Conservation (phyloP, 2,888 invertebrate species). For the Agrochola circellaris region DNA sequence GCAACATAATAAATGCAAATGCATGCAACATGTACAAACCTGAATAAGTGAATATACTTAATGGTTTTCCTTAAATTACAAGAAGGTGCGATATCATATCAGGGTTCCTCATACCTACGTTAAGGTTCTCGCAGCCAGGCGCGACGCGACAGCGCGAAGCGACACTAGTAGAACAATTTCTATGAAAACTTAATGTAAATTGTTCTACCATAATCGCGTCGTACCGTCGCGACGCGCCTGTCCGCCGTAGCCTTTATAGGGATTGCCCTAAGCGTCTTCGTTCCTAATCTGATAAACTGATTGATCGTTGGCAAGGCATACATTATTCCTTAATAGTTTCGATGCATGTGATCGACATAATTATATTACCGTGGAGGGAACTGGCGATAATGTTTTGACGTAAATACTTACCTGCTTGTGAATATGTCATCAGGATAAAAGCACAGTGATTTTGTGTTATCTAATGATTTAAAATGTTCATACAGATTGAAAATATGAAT, state of each 20-base stretch:
- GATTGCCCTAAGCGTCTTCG: slow-evolving; percentile 4
- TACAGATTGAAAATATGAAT: background rate
- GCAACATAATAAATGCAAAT: too few species aligned
- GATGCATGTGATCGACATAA: slow-evolving; percentile 40
- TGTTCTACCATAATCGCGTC: too few species aligned
- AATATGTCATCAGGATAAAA: background rate
- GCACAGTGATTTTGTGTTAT: background rate
- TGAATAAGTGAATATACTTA: slow-evolving; percentile 9
- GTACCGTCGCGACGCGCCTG: too few species aligned
- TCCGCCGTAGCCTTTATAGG: background rate
- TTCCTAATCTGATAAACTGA: slow-evolving; percentile 37
- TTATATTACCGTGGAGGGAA: slow-evolving; percentile 7
- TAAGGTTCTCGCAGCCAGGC: too few species aligned
- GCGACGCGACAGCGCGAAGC: too few species aligned
- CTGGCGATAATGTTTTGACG: background rate
- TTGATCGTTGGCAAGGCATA: slow-evolving; percentile 30
- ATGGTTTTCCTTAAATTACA: slow-evolving; percentile 21
- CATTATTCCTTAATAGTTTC: slow-evolving; percentile 33
- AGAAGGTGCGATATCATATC: background rate
- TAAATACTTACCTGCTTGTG: background rate
- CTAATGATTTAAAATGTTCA: background rate
- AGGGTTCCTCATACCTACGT: slow-evolving; percentile 3
- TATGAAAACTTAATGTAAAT: too few species aligned
- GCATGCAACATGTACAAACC: slow-evolving; percentile 1
- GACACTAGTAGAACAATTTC: too few species aligned